These are phyloP conservation scores for Arvicanthis niloticus DNA, from an alignment of 2,113 vertebrate species.

Conservation along the genomic window DNA sequence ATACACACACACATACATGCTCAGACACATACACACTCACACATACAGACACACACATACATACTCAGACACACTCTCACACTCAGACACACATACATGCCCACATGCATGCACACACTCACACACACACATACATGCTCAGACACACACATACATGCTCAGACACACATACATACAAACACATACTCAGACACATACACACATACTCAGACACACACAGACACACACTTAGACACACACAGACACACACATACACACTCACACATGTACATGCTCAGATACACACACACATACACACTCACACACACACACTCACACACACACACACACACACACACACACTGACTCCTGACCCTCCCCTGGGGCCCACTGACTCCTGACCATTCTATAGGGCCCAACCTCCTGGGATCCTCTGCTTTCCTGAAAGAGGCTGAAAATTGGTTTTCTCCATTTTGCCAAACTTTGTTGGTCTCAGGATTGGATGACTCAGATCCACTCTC, in stretches of 20 bases:
- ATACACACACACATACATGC: background rate
- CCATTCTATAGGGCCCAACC: no score
- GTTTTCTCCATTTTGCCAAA: conserved; percentile 6
- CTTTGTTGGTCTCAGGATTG: background rate
- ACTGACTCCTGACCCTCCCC: background rate
- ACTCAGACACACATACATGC: rapidly evolving
- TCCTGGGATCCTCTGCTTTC: background rate
- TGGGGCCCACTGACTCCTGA: background rate
- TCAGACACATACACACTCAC: background rate
- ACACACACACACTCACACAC: background rate
- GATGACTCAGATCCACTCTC: background rate
- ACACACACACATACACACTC: background rate
- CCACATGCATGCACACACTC: background rate
- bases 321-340: background rate
- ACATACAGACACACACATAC: background rate
- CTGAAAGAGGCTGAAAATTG: background rate
- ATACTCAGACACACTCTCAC: background rate
- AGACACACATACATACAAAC: background rate
- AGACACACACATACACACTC: background rate
- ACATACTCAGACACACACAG: background rate
- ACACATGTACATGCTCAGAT: background rate
- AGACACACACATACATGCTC: background rate
- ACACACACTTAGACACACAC: background rate
- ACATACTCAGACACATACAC: background rate
- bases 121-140: background rate